Base-by-base conservation (phyloP, 2,888 invertebrate genomes). In the Cryptosula pallasiana region DNA sequence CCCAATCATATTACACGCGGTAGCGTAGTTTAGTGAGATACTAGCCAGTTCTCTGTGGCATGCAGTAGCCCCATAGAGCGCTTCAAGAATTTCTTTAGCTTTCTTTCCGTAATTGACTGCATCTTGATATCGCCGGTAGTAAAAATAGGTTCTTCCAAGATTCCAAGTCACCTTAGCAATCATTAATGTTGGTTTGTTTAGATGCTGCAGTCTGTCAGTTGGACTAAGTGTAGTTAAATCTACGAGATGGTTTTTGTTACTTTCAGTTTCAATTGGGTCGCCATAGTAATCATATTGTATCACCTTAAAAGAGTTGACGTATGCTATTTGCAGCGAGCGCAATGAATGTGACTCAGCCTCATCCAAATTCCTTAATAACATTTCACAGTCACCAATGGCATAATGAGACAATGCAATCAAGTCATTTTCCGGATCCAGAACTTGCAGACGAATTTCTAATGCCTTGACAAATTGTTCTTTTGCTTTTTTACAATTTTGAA, bases 1-100 rank as follows among this genome's bases (percentile, higher is more conserved):
- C n/a, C n/a, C n/a, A n/a, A n/a, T n/a, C n/a, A n/a, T n/a, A n/a
- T n/a, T n/a, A n/a, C n/a, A n/a, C n/a, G n/a, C n/a, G n/a, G n/a
- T n/a, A n/a, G n/a, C n/a, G n/a, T n/a, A n/a, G n/a, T n/a, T n/a
- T n/a, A n/a, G n/a, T n/a, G n/a, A n/a, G n/a, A n/a, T 55, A 23
- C 25, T 55, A 55, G 55, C 55, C 5, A 55, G 16, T 20, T 55
- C 55, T 55, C 55, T 55, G 55, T 55, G 55, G 23, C 55, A 55
- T 23, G 13, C 9, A 16, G 16, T 55, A 5, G 16, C 55, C 23
- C 55, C 55, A 55, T 55, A 55, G 13, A 55, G 55, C 55, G 16
- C 55, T 16, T 23, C 5, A 55, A 55, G 25, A 20, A 55, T 55
- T 55, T 55, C 55, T n/a, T 23, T 5, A 25, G 16, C 23, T 55